A percentile compares a stretch with the other conserved stretches of the same genome.
These are phyloP conservation scores for Phoxinus phoxinus DNA, from an alignment of 2,113 vertebrate species.

Conservation along the genomic window DNA sequence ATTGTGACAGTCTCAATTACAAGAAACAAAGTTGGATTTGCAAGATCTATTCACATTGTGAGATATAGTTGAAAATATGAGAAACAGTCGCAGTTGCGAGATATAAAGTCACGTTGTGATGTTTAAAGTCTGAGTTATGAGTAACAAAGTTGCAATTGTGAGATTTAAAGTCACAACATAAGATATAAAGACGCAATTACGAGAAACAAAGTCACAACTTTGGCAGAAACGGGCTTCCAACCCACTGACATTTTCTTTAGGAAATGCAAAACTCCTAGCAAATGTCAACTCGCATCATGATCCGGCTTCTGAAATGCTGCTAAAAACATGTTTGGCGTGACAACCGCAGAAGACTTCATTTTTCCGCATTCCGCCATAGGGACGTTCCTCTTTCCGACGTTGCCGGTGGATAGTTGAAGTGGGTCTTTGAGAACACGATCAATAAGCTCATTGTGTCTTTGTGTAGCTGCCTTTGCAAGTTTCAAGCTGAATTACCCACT, in stretches of 20 bases:
- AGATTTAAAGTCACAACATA: background rate
- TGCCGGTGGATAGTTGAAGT: background rate
- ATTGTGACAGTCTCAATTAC: too few relatives aligned
- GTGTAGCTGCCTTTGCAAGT: background rate
- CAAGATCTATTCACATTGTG: background rate
- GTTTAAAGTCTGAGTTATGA: background rate
- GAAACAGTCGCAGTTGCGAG: background rate
- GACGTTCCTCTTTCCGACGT: background rate
- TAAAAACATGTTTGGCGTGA: background rate
- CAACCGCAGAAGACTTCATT: background rate
- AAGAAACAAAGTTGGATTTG: background rate
- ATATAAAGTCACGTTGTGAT: background rate
- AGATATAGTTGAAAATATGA: background rate
- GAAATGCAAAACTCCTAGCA: too few relatives aligned
- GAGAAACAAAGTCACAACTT: background rate
- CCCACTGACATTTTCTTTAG: too few relatives aligned
- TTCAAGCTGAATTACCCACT: conserved; percentile 15
- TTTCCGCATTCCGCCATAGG: background rate
- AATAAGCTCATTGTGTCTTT: background rate
- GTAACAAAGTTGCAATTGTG: background rate
- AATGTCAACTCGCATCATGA: background rate
- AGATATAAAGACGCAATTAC: background rate
- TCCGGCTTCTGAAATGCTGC: background rate
- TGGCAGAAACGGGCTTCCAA: too few relatives aligned
- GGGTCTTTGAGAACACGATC: background rate